Base-by-base conservation (phyloP, 92 coral and sea anemone genomes). In the Zoanthus sansibaricus region DNA sequence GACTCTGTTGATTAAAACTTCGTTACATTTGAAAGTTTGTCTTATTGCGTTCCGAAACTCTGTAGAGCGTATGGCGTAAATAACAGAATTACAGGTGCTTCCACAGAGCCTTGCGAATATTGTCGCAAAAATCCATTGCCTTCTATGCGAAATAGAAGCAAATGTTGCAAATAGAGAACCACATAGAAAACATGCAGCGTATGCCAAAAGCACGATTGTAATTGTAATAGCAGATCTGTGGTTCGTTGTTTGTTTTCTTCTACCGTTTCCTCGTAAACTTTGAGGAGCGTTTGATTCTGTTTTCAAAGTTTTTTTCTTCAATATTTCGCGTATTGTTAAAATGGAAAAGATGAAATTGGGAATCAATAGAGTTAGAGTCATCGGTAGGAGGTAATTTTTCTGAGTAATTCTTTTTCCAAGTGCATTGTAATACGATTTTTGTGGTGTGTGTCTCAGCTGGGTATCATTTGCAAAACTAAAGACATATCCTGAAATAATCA, bases 151-250 rank as follows among this genome's bases (percentile, higher is more conserved):
- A 5, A 20, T 16, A 72, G 12, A 25, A 9, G 20, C 77, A 72
- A 42, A 1, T 10, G 42, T 4, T 4, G 42, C 42, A 37, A 37
- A 37, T 37, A 4, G 4, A 4, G 42, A 37, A 37, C 42, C 42
- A 37, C 42, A 37, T 37, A 37, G 42, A 37, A 37, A 37, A 37
- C 42, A 37, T 37, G 4, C 42, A 4, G 42, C 42, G 42, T 37
- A 72, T 72, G 30, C 77, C 20, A 72, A 37, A 11, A 72, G 52
- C 7, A 72, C 77, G 14, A 72, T 42, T 21, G 44, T 13, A 13
- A 17, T 72, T 44, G 77, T 72, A 37, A 13, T 11, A 42, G 77
- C 77, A 3, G 77, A 72, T 72, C 77, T 72, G 15, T 49, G 55
- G 55, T 49, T 49, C 9, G 55, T 7, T 7, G 5, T 15, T 71